phyloP scores from a whole-genome alignment of 2,113 vertebrate genomes.

The Hiodon tergisus region DNA sequence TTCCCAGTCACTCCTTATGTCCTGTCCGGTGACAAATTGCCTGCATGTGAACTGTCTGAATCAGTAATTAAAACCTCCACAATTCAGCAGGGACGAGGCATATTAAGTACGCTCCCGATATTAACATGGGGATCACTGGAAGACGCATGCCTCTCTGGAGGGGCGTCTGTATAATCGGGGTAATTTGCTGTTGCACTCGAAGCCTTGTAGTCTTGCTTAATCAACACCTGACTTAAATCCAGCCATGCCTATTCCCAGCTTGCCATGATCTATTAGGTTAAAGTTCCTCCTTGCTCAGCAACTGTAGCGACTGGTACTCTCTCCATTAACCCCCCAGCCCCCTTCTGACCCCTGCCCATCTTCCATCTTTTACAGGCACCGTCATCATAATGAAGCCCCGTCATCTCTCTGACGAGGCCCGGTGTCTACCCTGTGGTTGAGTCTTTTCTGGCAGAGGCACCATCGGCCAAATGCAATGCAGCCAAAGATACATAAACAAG shows the following conservation, averaged over 20 bases:
- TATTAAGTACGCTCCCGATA: too few relatives aligned
- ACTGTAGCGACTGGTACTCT: slow-evolving; percentile 33
- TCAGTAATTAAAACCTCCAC: too few relatives aligned
- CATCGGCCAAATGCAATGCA: neutral
- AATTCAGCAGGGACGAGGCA: too few relatives aligned
- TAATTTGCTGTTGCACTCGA: slow-evolving; percentile 26
- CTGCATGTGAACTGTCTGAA: neutral
- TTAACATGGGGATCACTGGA: slow-evolving; percentile 6
- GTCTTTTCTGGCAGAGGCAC: too few relatives aligned
- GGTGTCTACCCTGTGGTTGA: too few relatives aligned
- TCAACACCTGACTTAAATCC: slow-evolving; percentile 34
- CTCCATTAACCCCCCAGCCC: slow-evolving; percentile 46
- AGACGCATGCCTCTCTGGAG: slow-evolving; percentile 13
- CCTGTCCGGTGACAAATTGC: too few relatives aligned
- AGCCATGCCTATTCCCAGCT: slow-evolving; percentile 40
- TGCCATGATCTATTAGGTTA: slow-evolving; percentile 51
- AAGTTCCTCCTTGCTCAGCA: slow-evolving; percentile 55
- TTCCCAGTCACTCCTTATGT: too few relatives aligned
- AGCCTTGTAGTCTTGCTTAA: slow-evolving; percentile 28
- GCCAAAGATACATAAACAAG: neutral
- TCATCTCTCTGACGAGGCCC: too few relatives aligned
- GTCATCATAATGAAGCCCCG: too few relatives aligned
- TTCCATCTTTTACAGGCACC: too few relatives aligned
- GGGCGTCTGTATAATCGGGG: slow-evolving; percentile 29
- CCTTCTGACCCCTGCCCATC: too few relatives aligned